Evolutionary conservation across 2,888 invertebrate species (phyloP).

Genomic region (Polyploca ridens): DNA sequence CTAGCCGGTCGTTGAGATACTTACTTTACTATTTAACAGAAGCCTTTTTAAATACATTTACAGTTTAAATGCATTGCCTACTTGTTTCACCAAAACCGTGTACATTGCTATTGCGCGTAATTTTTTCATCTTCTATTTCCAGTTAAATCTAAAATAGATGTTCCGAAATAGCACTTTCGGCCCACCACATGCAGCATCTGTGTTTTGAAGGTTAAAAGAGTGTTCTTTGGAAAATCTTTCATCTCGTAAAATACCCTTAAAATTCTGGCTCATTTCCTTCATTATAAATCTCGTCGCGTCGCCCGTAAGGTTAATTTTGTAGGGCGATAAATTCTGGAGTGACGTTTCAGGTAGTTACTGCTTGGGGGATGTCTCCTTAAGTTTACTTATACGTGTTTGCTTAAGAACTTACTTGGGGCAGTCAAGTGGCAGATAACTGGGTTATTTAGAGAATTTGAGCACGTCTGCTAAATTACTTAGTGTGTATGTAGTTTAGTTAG

Average conservation of each 20-base stretch:
- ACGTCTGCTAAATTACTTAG: neutral
- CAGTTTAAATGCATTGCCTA: neutral
- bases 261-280: slow-evolving; percentile 68
- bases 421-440: slow-evolving; percentile 22
- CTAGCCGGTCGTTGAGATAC: neutral
- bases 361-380: slow-evolving; percentile 17
- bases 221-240: slow-evolving; percentile 13
- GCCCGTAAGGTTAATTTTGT: slow-evolving; percentile 74
- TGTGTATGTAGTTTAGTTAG: neutral
- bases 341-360: slow-evolving; percentile 43
- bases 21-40: neutral
- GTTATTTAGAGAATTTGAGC: slow-evolving; percentile 15
- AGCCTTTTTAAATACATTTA: neutral
- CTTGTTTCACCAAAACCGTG: neutral
- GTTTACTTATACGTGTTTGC: slow-evolving; percentile 18
- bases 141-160: slow-evolving; percentile 10
- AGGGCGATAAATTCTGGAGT: slow-evolving; percentile 66
- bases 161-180: slow-evolving; percentile 5
- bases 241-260: slow-evolving; percentile 58
- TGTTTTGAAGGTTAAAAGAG: slow-evolving; percentile 12
- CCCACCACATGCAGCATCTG: slow-evolving; percentile 11
- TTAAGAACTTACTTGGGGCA: slow-evolving; percentile 20
- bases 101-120: neutral
- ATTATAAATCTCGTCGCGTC: slow-evolving; percentile 74
- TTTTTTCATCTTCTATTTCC: slow-evolving; percentile 12